Evolutionary conservation across 2,113 vertebrate genomes (phyloP).

Genomic region (Seriola quinqueradiata): DNA sequence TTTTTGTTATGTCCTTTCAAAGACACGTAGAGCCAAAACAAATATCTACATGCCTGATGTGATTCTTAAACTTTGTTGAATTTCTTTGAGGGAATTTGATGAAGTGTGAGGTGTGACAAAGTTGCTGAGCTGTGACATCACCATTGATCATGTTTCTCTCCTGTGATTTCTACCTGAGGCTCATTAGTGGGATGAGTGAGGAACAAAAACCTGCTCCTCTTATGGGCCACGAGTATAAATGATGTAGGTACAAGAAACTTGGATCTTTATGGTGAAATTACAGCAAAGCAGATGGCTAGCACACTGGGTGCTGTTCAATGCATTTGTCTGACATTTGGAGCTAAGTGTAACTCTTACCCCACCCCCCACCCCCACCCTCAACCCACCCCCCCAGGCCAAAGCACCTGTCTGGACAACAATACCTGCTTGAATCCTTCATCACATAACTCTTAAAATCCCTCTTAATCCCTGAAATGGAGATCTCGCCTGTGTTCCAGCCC

Average conservation of each 20-base stretch:
- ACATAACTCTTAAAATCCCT: constrained; percentile 72
- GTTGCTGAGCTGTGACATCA: constrained; percentile 5
- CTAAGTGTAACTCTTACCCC: constrained; percentile 47
- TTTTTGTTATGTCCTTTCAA: neutral
- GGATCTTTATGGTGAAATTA: constrained; percentile 42
- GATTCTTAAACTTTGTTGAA: neutral
- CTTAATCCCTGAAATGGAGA: constrained; percentile 80
- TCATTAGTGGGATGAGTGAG: constrained; percentile 13
- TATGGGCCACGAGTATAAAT: constrained; percentile 20
- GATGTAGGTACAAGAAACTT: constrained; percentile 18
- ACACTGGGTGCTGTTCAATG: constrained; percentile 59
- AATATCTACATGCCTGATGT: neutral
- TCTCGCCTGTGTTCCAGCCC: constrained; percentile 56
- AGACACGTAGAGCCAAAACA: neutral
- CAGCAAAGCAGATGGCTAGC: constrained; percentile 26
- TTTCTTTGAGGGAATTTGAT: neutral
- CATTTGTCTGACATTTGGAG: constrained; percentile 55
- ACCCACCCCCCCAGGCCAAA: neutral
- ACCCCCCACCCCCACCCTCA: constrained; percentile 41
- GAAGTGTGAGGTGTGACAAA: neutral
- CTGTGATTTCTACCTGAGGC: constrained; percentile 12
- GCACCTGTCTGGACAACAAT: constrained; percentile 81
- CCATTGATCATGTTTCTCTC: constrained; percentile 13
- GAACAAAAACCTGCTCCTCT: constrained; percentile 20
- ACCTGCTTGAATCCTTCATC: constrained; percentile 73